Evolutionary conservation across 2,888 invertebrate species (phyloP).

Genomic region (Bugulina stolonifera): DNA sequence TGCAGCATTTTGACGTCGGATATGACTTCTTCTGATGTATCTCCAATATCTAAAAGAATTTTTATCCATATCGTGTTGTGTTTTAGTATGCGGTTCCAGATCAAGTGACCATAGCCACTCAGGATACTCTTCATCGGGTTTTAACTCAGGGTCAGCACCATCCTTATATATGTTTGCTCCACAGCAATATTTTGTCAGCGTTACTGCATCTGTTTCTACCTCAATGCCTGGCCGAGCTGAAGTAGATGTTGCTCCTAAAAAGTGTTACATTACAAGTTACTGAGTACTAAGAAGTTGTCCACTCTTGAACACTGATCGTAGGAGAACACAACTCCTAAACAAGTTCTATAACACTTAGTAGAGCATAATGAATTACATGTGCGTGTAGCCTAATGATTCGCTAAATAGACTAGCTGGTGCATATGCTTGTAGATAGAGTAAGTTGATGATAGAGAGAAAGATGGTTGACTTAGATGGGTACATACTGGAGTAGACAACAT

Average conservation of each 20-base stretch:
- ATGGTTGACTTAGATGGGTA: too few species aligned
- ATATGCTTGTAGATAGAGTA: too few species aligned
- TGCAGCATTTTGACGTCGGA: conserved; percentile 18
- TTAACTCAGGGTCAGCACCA: conserved; percentile 69
- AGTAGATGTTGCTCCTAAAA: not conserved
- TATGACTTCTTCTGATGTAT: conserved; percentile 57
- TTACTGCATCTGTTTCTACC: conserved; percentile 76
- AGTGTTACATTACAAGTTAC: too few species aligned
- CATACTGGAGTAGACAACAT: too few species aligned
- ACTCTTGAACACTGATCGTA: too few species aligned
- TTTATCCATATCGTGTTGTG: conserved; percentile 71
- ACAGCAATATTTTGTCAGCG: conserved; percentile 71
- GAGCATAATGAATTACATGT: too few species aligned
- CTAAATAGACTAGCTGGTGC: too few species aligned
- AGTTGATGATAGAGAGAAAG: too few species aligned
- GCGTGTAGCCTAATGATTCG: too few species aligned
- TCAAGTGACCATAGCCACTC: conserved; percentile 79
- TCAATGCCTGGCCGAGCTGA: conserved; percentile 31
- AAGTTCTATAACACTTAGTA: too few species aligned
- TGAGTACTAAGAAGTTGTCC: too few species aligned
- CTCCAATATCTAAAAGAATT: conserved; percentile 76
- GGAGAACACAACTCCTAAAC: too few species aligned
- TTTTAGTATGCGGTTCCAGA: conserved; percentile 45
- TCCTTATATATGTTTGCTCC: conserved; percentile 73
- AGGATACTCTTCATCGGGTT: conserved; percentile 77